These are phyloP conservation scores for Gandaritis pyraliata DNA, from an alignment of 2,888 invertebrate species.

Conservation along the genomic window DNA sequence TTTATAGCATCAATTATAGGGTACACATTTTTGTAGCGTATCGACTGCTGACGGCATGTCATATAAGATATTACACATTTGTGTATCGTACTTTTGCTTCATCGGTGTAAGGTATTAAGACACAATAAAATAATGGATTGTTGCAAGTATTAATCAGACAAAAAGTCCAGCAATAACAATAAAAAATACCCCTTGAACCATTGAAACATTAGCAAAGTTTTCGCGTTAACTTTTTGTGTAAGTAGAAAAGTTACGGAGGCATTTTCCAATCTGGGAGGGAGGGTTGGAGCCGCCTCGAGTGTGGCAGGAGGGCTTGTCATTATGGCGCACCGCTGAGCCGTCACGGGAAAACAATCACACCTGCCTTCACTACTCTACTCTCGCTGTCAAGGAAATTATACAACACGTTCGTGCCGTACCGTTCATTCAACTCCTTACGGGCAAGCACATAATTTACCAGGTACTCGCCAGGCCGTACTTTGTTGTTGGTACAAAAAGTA, in stretches of 20 bases:
- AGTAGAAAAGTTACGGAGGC: conserved; percentile 74
- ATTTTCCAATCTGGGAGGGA: conserved; percentile 73
- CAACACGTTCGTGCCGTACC: conserved; percentile 23
- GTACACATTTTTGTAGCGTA: conserved; percentile 38
- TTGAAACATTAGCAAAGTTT: conserved; percentile 67
- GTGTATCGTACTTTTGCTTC: conserved; percentile 1
- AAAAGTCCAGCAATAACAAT: conserved; percentile 54
- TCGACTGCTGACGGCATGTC: conserved; percentile 28
- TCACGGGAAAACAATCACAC: conserved; percentile 59
- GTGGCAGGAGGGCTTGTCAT: conserved; percentile 59
- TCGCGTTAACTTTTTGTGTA: conserved; percentile 75
- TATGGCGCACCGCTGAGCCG: conserved; percentile 60
- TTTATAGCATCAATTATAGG: conserved; percentile 37
- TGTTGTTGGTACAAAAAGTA: conserved; percentile 4
- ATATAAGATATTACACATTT: conserved; percentile 20
- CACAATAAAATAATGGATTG: background rate
- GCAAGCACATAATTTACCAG: conserved; percentile 26
- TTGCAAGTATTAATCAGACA: conserved; percentile 32
- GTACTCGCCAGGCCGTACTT: conserved; percentile 1
- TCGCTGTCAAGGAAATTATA: conserved; percentile 29
- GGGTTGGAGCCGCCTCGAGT: conserved; percentile 48
- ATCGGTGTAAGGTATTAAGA: background rate
- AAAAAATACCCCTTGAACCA: conserved; percentile 66
- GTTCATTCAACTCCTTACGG: conserved; percentile 24
- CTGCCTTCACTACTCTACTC: conserved; percentile 36